Percentiles rank a stretch among this genome's conserved stretches.
These are phyloP conservation scores for Allolobophora icterica DNA, from an alignment of 2,888 invertebrate species.

Conservation along the genomic window DNA sequence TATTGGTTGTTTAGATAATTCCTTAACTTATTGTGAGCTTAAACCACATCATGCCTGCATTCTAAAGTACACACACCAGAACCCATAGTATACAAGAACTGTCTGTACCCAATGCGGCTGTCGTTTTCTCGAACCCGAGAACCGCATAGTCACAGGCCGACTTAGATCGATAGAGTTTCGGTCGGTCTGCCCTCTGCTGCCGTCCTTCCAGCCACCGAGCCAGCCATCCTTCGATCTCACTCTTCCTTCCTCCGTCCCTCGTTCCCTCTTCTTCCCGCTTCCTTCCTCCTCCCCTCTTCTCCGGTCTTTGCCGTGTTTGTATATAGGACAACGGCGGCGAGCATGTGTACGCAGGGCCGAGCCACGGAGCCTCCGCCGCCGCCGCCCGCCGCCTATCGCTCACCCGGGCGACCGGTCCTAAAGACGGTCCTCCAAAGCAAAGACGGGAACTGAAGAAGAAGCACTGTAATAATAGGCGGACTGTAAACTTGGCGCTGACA, in stretches of 20 bases:
- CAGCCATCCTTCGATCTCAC: not conserved
- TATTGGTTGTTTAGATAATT: too few species aligned
- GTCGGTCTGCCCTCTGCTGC: not conserved
- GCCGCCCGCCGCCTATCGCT: not conserved
- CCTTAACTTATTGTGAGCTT: not conserved
- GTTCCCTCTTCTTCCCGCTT: not conserved
- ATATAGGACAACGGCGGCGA: not conserved
- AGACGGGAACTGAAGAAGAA: not conserved
- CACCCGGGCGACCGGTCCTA: not conserved
- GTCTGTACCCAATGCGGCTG: not conserved
- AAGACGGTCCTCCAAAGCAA: not conserved
- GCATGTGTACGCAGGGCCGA: not conserved
- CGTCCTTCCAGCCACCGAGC: not conserved
- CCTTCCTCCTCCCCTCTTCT: not conserved
- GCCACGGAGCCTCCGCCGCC: not conserved
- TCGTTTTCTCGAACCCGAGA: not conserved
- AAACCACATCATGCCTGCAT: not conserved
- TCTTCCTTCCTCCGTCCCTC: not conserved
- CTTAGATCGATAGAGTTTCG: constrained; percentile 19
- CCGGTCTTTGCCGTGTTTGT: constrained; percentile 9
- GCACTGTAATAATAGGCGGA: not conserved
- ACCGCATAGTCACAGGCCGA: not conserved
- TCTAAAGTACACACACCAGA: not conserved
- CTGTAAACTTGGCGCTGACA: not conserved
- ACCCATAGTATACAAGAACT: not conserved